Percentiles rank a stretch among this genome's conserved stretches.
Evolutionary conservation across 2,113 vertebrate species (phyloP).

Genomic region (Ascaphus truei): DNA sequence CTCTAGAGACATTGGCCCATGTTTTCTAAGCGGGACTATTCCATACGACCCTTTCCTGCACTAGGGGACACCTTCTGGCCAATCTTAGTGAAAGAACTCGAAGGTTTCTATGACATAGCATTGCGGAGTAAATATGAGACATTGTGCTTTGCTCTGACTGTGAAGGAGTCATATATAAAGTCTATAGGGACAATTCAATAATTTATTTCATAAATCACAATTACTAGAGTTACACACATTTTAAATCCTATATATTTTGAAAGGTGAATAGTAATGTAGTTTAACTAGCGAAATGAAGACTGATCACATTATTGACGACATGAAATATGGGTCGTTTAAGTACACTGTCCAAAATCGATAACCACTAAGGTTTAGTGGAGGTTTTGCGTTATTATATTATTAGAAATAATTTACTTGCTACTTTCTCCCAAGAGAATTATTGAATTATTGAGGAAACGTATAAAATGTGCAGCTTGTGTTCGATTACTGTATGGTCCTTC

Average conservation of each 20-base stretch:
- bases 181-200: not conserved
- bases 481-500: too few relatives aligned
- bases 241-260: not conserved
- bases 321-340: not conserved
- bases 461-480: not conserved
- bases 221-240: not conserved
- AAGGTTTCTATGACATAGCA: too few relatives aligned
- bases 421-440: not conserved
- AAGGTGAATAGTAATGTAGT: not conserved
- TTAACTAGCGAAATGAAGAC: not conserved
- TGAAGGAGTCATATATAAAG: not conserved
- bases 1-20: too few relatives aligned
- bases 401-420: constrained; percentile 8
- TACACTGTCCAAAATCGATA: not conserved
- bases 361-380: not conserved
- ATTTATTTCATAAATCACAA: not conserved
- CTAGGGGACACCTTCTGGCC: too few relatives aligned
- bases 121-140: too few relatives aligned
- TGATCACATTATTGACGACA: not conserved
- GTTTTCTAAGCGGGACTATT: too few relatives aligned
- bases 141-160: too few relatives aligned
- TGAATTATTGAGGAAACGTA: not conserved
- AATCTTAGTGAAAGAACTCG: too few relatives aligned
- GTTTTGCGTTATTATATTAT: not conserved
- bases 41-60: too few relatives aligned